Evolutionary conservation across 2,888 invertebrate species (phyloP).

Genomic region (Kryphioiulus occultus): DNA sequence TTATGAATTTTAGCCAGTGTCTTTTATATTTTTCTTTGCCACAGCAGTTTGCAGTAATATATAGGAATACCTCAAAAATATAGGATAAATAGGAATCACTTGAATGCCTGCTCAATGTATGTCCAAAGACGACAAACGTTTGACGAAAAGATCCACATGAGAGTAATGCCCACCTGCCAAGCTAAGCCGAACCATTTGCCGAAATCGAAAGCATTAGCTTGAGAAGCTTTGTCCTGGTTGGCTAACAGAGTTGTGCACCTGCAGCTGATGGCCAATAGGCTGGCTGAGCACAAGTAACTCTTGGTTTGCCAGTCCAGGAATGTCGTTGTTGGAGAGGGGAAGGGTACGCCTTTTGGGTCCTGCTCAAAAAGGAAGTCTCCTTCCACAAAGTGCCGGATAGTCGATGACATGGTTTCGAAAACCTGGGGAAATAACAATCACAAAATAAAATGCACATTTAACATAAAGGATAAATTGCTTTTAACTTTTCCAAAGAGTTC

Average conservation of each 20-base stretch:
- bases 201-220: slow-evolving; percentile 84
- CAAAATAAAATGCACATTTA: background rate
- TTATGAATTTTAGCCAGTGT: too few relatives aligned
- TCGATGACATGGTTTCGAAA: slow-evolving; percentile 59
- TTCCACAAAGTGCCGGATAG: slow-evolving; percentile 86
- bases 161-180: slow-evolving; percentile 74
- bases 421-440: background rate
- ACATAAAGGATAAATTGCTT: too few relatives aligned
- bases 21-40: too few relatives aligned
- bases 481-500: too few relatives aligned
- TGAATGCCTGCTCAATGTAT: too few relatives aligned
- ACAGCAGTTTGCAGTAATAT: too few relatives aligned
- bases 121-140: too few relatives aligned
- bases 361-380: slow-evolving; percentile 87
- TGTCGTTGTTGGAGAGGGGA: slow-evolving; percentile 71
- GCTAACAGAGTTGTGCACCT: slow-evolving; percentile 85
- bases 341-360: slow-evolving; percentile 83
- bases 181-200: slow-evolving; percentile 89
- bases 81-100: too few relatives aligned
- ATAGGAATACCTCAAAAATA: too few relatives aligned
- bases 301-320: slow-evolving; percentile 63
- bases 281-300: slow-evolving; percentile 76
- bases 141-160: too few relatives aligned
- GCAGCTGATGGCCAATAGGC: slow-evolving; percentile 82
- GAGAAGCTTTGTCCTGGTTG: slow-evolving; percentile 77